Evolutionary conservation across 2,113 vertebrate species (phyloP).

Genomic region (Jaculus jaculus): DNA sequence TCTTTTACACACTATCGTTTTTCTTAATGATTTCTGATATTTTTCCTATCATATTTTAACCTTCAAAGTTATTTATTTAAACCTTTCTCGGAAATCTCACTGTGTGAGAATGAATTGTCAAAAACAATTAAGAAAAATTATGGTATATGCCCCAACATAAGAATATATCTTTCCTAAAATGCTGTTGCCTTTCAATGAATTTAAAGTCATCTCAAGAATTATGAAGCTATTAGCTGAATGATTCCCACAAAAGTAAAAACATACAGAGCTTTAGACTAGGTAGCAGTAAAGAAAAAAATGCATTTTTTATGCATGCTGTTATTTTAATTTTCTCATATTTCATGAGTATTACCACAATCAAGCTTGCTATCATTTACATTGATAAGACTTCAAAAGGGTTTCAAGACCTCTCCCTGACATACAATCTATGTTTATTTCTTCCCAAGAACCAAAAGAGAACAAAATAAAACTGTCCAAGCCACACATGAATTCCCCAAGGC

Average conservation of each 20-base stretch:
- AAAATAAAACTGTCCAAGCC: not conserved
- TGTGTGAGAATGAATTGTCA: conserved; percentile 68
- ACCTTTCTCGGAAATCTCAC: conserved; percentile 74
- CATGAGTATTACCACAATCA: not conserved
- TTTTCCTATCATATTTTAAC: conserved; percentile 62
- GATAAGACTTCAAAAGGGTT: conserved; percentile 11
- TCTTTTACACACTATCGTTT: conserved; percentile 59
- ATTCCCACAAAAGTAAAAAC: conserved; percentile 79
- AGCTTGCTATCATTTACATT: not conserved
- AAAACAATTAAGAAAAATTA: conserved; percentile 82
- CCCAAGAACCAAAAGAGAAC: not conserved
- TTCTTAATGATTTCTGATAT: conserved; percentile 77
- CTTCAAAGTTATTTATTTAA: conserved; percentile 79
- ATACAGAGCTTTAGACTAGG: conserved; percentile 59
- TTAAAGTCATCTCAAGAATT: conserved; percentile 79
- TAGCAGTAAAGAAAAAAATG: conserved; percentile 59
- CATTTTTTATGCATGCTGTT: not conserved
- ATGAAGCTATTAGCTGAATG: conserved; percentile 78
- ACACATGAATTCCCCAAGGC: not conserved
- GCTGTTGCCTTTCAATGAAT: conserved; percentile 80
- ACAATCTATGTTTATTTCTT: not conserved
- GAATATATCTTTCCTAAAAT: conserved; percentile 75
- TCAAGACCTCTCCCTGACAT: not conserved
- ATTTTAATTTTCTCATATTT: conserved; percentile 55
- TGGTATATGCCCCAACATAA: conserved; percentile 60